Percentiles rank a stretch among this genome's conserved stretches.
phyloP scores from a whole-genome alignment of 2,113 vertebrate species.

The Mohoua ochrocephala region DNA sequence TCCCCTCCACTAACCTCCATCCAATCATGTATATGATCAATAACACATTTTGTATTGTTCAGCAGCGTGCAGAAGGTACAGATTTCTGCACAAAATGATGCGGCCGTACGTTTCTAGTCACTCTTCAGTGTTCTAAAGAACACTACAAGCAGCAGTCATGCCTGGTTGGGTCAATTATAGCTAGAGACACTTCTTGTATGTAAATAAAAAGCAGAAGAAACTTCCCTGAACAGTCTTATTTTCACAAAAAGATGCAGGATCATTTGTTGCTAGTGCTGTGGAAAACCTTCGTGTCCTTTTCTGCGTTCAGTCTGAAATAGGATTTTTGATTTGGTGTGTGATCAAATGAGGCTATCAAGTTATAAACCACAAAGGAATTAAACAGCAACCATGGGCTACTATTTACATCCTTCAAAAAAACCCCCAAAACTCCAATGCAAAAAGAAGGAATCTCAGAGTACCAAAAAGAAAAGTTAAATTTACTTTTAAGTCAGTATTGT shows the following conservation, averaged over 20 bases:
- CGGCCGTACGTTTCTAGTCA: background rate
- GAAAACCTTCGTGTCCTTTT: background rate
- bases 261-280: background rate
- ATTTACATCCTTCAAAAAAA: background rate
- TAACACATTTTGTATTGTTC: conserved; percentile 25
- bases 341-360: background rate
- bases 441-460: background rate
- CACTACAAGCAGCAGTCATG: background rate
- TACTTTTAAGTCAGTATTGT: background rate
- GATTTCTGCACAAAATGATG: conserved; percentile 14
- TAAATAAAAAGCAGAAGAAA: background rate
- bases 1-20: conserved; percentile 23
- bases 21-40: conserved; percentile 41
- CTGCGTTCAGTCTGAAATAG: background rate
- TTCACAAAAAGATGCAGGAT: background rate
- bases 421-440: background rate
- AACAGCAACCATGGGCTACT: background rate
- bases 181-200: background rate
- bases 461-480: background rate
- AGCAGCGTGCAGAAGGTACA: background rate
- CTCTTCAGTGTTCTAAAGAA: background rate
- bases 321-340: background rate
- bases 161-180: background rate
- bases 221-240: background rate
- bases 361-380: background rate